Evolutionary conservation across 2,113 vertebrate genomes (phyloP), one percentile per base, ranked within the genome.

Genomic region (Erpornis zantholeuca): DNA sequence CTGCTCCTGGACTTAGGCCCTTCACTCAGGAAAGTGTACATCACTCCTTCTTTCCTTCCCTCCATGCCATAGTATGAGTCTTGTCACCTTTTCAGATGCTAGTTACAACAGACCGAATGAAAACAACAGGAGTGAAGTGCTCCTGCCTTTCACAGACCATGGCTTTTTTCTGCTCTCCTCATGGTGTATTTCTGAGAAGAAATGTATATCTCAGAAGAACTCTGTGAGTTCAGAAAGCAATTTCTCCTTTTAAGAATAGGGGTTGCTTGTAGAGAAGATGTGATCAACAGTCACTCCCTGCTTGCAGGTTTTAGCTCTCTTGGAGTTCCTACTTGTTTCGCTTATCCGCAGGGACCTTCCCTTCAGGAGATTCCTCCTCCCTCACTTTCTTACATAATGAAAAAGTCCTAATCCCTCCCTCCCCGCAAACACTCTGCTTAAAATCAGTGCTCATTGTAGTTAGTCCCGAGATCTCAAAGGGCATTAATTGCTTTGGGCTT

Each of bases 401-500:
- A 75, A 72, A 88, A 45, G 29, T 47, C 69, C 60, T 81, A 86
- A 86, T 80, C 71, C 56, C 24, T 33, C 63, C 45, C 29, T 49
- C 29, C 68, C 44, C 25, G 79, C 63, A 88, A 71, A 53, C 50
- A 75, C 25, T 44, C 65, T 68, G 45, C 66, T 77, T 81, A 92
- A 92, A 87, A 96, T 88, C 89, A 92, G 72, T 40, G 28, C 47
- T 94, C 28, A 79, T 8, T 88, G 86, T 94, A 88, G 72, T 60
- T 91, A 80, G 70, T 82, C 35, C 57, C 2, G 11, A 29, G 73
- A 82, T 86, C 70, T 94, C 40, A 82, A 93, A 93, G 78, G 38
- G 47, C 91, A 88, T 88, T 80, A 82, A 95, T 96, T 68, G 79
- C 92, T 94, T 82, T 60, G 16, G 92, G 88, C 86, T 78, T 96